Base-by-base conservation (phyloP, 2,113 vertebrate species). In the Danio rerio region DNA sequence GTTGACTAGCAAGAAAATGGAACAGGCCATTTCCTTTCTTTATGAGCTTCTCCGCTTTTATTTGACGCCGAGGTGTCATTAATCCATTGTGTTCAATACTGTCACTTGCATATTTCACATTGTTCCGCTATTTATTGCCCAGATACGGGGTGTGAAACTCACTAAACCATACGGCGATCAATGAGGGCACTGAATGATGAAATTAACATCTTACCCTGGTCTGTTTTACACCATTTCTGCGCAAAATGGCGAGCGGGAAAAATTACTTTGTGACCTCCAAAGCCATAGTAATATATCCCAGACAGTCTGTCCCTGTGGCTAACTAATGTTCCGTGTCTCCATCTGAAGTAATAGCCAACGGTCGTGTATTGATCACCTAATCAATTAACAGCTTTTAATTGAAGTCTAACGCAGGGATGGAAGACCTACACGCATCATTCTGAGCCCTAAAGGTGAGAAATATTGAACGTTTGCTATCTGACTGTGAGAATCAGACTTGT, bases 1-100 rank as follows among this genome's bases (percentile, higher is more conserved):
- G 10, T 86, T 90, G 87, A 91, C 88, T 88, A 84, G 72, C 82
- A 68, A 50, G 81, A 81, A 84, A 88, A 83, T 62, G 77, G n/a
- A 84, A 59, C 52, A 66, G 59, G 84, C 89, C 85, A 56, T 85
- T 87, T 82, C 61, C 43, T 59, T 55, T 73, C 62, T 59, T 83
- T 86, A 88, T 84, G 77, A 74, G 72, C 49, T 20, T 71, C 71
- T 74, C 21, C 74, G 78, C 63, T 86, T 80, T 82, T 73, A 80
- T 86, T 80, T 83, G 85, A 86, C 81, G 62, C 85, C 10, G 78
- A 79, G 11, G n/a, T 81, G 80, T 76, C 86, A 85, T 89, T 76
- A 87, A 90, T 89, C 84, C 71, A 81, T 82, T 86, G 56, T 62
- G 62, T 75, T 69, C 45, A 80, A 43, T 74, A 63, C 69, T 62